Evolutionary conservation across 2,113 vertebrate species (phyloP), one percentile per base, ranked within the genome.

Genomic region (Chionis minor): DNA sequence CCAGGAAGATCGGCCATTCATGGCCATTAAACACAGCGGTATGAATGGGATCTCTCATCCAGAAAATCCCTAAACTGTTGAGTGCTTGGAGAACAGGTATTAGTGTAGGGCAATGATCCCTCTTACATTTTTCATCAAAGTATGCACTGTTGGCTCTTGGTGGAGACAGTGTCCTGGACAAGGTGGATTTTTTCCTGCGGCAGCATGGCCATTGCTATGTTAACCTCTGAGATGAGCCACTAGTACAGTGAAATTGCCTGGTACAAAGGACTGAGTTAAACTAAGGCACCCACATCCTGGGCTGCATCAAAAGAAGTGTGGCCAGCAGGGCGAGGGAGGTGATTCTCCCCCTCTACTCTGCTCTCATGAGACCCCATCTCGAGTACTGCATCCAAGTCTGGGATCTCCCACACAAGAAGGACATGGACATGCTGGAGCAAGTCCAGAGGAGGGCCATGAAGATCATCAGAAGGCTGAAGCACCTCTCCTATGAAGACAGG

Each of bases 1-100:
- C 42, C 75, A 49, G 24, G 42, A 52, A 63, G 26, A 74, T 70
- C 35, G 13, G n/a, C 13, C 10, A 35, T 56, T 81, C 0, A 0
- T 52, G 33, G 22, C 42, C 51, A 62, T 44, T 78, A 75, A 83
- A 67, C 32, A 40, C 30, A 89, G 56, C 21, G 44, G 38, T 54
- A 40, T 35, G 15, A 52, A 51, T 6, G 27, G n/a, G 47, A 63
- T 15, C 8, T 38, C 30, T 62, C 30, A 62, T 13, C 42, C 38
- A 83, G 24, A 45, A 72, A 54, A 4, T 18, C 11, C 28, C 22
- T 28, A 54, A 90, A 85, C 6, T 14, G 8, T 3, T 54, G 35
- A 56, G 18, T 35, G 30, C 56, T 88, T 27, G n/a, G 9, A 83
- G n/a, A 21, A 45, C 5, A 55, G 7, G 5, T 30, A 5, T 44